Evolutionary conservation across 2,113 vertebrate species (phyloP), one percentile per base, ranked within the genome.

Genomic region (Accipiter cooperii): DNA sequence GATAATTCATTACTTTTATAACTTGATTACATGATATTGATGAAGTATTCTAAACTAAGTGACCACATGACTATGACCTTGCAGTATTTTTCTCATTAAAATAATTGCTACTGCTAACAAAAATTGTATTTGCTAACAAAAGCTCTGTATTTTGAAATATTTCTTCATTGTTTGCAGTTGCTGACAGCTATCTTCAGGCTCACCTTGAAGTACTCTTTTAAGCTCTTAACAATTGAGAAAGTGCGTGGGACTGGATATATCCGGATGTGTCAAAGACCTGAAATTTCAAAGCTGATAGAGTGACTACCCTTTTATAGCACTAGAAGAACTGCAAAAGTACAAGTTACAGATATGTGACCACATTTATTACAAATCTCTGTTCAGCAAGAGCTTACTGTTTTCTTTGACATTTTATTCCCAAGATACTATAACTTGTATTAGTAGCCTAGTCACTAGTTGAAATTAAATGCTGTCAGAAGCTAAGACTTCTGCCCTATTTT

Each of bases 301-400:
- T 42, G 25, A 51, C 49, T 87, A 15, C 10, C 26, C 49, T 52
- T 81, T 55, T 36, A 28, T 49, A 93, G 22, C 20, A 25, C 24
- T 38, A 22, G 36, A 76, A 90, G 40, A 73, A 70, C 13, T 63
- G n/a, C 33, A 80, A 16, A 81, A 63, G 2, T 38, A 34, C 12
- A 76, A 36, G 15, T 76, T 64, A 44, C 24, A 55, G 25, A 15
- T 66, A 36, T 6, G 12, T 10, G 22, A 64, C 47, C 0, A 0
- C 13, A 46, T 52, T 76, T 65, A 26, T 52, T 57, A 31, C 8
- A 46, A 87, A 71, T 36, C 13, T 70, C 38, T 87, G 5, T 52
- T 90, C 28, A 52, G 38, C 12, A 75, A 78, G 46, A 64, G 2
- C 20, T 60, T 22, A n/a, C n/a, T 47, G 6, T 49, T 71, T 78